phyloP scores from a whole-genome alignment of 2,797 vertebrate genomes.

The Botia almorhae region DNA sequence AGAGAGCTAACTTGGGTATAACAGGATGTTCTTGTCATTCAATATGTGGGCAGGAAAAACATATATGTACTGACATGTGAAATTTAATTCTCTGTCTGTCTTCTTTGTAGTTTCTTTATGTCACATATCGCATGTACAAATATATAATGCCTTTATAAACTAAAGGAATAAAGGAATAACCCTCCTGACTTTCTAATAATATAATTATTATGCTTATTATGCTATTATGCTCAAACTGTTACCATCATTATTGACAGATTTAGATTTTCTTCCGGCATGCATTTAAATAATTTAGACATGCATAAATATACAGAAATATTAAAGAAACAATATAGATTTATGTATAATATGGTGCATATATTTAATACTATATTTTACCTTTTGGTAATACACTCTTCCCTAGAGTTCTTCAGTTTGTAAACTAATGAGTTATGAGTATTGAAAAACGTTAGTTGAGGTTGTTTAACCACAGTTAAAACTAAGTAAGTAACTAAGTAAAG shows the following conservation, averaged over 20 bases:
- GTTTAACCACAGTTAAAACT: no score
- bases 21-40: background rate
- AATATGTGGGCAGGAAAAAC: background rate
- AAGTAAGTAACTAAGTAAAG: no score
- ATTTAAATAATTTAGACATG: background rate
- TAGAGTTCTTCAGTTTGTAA: no score
- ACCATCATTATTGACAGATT: background rate
- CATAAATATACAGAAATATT: background rate
- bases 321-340: background rate
- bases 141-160: no score
- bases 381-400: background rate
- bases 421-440: no score
- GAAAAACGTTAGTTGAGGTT: no score
- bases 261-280: background rate
- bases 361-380: background rate
- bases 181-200: no score
- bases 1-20: no score
- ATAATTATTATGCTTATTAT: no score
- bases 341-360: background rate
- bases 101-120: conserved; percentile 68
- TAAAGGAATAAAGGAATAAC: no score
- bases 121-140: no score
- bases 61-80: background rate
- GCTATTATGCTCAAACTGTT: no score
- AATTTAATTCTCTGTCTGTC: conserved; percentile 2